A percentile compares a stretch with the other conserved stretches of the same genome.
Evolutionary conservation across 1,140 invertebrate genomes (phyloP).

Genomic region (Drosophila nebulosa): DNA sequence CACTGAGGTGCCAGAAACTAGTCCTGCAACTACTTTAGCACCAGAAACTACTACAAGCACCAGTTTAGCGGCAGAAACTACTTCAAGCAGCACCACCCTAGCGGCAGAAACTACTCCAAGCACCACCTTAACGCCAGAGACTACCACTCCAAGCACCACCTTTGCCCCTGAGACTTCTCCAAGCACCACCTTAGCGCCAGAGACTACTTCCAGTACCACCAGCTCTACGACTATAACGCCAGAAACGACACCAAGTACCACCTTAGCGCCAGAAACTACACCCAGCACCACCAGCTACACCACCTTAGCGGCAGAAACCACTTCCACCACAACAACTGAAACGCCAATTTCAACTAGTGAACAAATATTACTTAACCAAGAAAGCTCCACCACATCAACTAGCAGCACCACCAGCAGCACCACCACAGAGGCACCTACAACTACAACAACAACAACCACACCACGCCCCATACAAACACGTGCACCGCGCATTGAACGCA

Average conservation of each 20-base stretch:
- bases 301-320: no score
- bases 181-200: background rate
- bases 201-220: constrained; percentile 4
- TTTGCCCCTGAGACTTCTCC: no score
- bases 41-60: background rate
- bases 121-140: background rate
- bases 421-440: background rate
- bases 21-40: background rate
- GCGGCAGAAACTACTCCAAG: background rate
- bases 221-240: background rate
- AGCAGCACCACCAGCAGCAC: constrained; percentile 10
- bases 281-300: background rate
- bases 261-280: background rate
- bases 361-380: background rate
- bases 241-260: no score
- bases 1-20: no score
- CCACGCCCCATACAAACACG: constrained; percentile 29
- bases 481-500: constrained; percentile 61
- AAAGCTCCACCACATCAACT: background rate
- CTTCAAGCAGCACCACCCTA: constrained; percentile 3
- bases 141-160: constrained; percentile 2
- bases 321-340: constrained; percentile 13
- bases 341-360: background rate
- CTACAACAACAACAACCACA: constrained; percentile 24
- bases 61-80: no score